These are phyloP conservation scores for Synanceia verrucosa DNA, from an alignment of 2,797 vertebrate species.

Conservation along the genomic window DNA sequence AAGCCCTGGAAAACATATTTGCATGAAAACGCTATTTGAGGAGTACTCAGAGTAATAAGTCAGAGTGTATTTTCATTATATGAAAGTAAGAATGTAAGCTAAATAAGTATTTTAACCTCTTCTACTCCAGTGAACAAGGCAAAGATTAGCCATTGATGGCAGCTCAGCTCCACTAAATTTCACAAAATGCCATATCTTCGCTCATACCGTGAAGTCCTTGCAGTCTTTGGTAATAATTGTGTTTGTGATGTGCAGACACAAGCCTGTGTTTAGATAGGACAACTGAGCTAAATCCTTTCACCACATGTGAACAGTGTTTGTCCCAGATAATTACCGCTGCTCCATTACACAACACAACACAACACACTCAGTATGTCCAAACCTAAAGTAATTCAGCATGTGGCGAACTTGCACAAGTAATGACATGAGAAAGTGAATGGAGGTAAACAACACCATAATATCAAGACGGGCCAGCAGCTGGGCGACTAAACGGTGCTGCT, in stretches of 20 bases:
- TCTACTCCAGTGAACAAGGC: not conserved
- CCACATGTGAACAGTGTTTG: conserved; percentile 55
- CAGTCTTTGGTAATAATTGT: conserved; percentile 17
- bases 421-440: conserved; percentile 60
- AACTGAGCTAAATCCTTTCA: conserved; percentile 27
- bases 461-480: conserved; percentile 68
- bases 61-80: not conserved
- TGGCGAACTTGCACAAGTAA: conserved; percentile 57
- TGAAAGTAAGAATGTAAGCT: not conserved
- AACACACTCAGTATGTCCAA: conserved; percentile 29
- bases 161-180: not conserved
- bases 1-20: conserved; percentile 28
- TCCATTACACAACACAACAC: conserved; percentile 47
- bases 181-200: conserved; percentile 7
- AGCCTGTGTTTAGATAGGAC: conserved; percentile 24
- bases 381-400: conserved; percentile 63
- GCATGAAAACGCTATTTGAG: conserved; percentile 36
- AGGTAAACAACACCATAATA: conserved; percentile 60
- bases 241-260: conserved; percentile 24
- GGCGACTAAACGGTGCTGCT: conserved; percentile 59
- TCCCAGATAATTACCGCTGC: conserved; percentile 48
- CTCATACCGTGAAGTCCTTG: not conserved
- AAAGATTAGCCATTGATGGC: not conserved
- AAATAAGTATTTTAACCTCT: not conserved
- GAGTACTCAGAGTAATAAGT: not conserved